These are phyloP conservation scores for Harpagifer antarcticus DNA, from an alignment of 2,797 vertebrate species.

Conservation along the genomic window DNA sequence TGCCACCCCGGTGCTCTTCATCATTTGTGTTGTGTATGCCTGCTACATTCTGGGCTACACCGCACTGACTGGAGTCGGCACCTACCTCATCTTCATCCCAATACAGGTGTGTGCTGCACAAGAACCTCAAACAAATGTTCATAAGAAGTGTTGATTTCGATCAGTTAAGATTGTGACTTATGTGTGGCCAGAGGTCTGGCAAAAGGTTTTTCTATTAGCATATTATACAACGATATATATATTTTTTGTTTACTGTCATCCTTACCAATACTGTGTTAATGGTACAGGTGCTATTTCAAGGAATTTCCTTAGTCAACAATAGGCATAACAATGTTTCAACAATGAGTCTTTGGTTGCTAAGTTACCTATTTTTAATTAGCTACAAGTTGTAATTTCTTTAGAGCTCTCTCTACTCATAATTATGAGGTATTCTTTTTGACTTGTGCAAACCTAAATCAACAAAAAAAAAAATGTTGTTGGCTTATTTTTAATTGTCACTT, in stretches of 20 bases:
- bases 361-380: neutral
- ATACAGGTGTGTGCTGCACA: conserved; percentile 79
- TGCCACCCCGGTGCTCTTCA: conserved; percentile 77
- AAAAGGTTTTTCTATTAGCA: too few relatives aligned
- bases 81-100: conserved; percentile 82
- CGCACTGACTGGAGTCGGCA: conserved; percentile 81
- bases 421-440: neutral
- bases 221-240: too few relatives aligned
- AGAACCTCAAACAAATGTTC: too few relatives aligned
- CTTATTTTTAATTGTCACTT: neutral
- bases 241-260: neutral
- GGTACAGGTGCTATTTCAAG: too few relatives aligned
- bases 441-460: neutral
- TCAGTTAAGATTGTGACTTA: too few relatives aligned
- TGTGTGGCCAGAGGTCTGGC: too few relatives aligned
- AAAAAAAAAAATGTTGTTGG: too few relatives aligned
- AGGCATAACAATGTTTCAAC: too few relatives aligned
- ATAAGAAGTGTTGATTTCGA: neutral
- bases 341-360: too few relatives aligned
- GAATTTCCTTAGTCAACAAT: too few relatives aligned
- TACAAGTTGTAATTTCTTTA: neutral
- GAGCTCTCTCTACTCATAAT: neutral
- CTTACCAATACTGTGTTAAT: too few relatives aligned
- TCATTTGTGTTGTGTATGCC: conserved; percentile 75
- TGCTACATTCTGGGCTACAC: conserved; percentile 85